A percentile compares a stretch with the other conserved stretches of the same genome.
Conservation (phyloP, 2,888 invertebrate species). For the Spisula subtruncata region DNA sequence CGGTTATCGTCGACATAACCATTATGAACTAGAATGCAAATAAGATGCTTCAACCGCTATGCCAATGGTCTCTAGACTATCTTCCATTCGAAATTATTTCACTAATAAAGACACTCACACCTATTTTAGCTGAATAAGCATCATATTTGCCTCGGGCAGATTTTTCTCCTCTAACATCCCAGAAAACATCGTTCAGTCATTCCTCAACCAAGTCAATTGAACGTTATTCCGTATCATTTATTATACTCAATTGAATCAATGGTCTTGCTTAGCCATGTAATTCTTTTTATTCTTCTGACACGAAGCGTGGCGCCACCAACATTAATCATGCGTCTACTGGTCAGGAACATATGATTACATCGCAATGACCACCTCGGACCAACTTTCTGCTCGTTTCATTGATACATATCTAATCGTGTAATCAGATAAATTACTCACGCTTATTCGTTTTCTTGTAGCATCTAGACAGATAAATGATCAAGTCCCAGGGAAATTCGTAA, state of each 20-base stretch:
- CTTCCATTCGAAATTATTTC: too few species aligned
- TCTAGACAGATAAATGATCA: too few species aligned
- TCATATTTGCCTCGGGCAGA: too few species aligned
- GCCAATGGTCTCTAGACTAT: too few species aligned
- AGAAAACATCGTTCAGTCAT: background rate
- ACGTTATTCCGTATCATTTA: conserved; percentile 8
- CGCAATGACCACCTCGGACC: background rate
- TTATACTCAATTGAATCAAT: background rate
- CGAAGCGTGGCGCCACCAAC: background rate
- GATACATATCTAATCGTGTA: background rate
- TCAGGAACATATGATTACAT: background rate
- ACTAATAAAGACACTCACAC: too few species aligned
- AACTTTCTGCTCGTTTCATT: background rate
- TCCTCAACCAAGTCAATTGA: background rate
- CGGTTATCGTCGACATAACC: too few species aligned
- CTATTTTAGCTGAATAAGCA: too few species aligned
- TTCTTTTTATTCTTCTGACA: background rate
- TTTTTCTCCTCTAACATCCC: too few species aligned
- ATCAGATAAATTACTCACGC: background rate
- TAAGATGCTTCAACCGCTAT: too few species aligned
- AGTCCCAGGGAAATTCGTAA: too few species aligned
- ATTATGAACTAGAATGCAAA: too few species aligned
- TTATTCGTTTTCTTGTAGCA: background rate
- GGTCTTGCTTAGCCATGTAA: background rate
- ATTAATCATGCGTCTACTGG: conserved; percentile 12